A percentile compares a stretch with the other conserved stretches of the same genome.
phyloP scores from a whole-genome alignment of 2,113 vertebrate species.

The Protomyctophum bolini region DNA sequence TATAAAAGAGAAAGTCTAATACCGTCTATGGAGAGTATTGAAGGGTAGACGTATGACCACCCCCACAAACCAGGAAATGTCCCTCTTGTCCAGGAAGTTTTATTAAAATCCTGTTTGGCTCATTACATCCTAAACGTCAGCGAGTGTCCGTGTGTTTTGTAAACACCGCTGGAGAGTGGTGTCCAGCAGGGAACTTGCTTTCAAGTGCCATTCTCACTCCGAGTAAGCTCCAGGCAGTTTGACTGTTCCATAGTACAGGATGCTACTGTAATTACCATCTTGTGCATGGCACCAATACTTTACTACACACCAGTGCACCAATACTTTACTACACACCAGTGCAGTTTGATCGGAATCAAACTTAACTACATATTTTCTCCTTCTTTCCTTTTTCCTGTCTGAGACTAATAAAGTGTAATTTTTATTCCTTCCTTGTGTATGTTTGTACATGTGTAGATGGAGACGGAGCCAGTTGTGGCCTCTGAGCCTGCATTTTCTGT shows the following conservation, averaged over 20 bases:
- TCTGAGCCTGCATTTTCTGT: constrained; percentile 68
- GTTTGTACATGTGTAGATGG: constrained; percentile 75
- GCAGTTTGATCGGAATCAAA: not conserved
- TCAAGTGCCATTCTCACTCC: not conserved
- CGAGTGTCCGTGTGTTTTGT: constrained; percentile 38
- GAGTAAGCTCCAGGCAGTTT: not conserved
- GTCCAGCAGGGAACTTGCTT: not conserved
- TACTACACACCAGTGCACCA: constrained; percentile 6
- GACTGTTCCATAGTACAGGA: not conserved
- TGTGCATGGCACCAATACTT: not conserved
- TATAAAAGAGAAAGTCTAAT: constrained; percentile 21
- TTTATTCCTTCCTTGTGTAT: not conserved
- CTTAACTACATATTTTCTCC: not conserved
- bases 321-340: not conserved
- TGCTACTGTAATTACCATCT: not conserved
- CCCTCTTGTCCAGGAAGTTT: constrained; percentile 37
- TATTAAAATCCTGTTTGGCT: constrained; percentile 39
- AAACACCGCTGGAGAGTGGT: constrained; percentile 46
- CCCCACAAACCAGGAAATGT: not conserved
- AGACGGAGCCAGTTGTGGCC: constrained; percentile 72
- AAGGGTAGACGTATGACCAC: not conserved
- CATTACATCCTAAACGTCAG: constrained; percentile 62
- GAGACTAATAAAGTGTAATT: not conserved
- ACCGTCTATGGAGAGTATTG: not conserved
- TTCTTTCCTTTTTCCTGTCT: not conserved